Percentiles rank a stretch among this genome's conserved stretches.
Evolutionary conservation across 1,140 invertebrate genomes (phyloP).

Genomic region (Lepidostoma basale): DNA sequence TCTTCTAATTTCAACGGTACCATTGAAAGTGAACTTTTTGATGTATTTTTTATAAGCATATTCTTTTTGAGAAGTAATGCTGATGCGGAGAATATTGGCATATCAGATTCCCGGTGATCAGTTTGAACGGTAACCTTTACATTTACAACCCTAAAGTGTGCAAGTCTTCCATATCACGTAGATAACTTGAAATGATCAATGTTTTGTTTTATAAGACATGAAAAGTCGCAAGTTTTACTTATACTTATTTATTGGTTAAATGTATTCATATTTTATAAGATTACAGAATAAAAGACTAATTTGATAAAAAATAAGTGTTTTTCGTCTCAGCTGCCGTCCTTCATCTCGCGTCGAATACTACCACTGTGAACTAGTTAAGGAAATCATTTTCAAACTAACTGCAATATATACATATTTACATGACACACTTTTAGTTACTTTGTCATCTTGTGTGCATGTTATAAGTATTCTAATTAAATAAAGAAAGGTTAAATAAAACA

Average conservation of each 20-base stretch:
- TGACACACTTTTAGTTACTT: too few species aligned
- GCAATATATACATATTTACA: too few species aligned
- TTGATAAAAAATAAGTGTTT: constrained; percentile 52
- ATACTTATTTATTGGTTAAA: constrained; percentile 47
- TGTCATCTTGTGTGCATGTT: too few species aligned
- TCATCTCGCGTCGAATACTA: constrained; percentile 71
- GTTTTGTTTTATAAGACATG: constrained; percentile 47
- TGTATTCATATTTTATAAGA: constrained; percentile 57
- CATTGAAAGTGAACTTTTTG: constrained; percentile 39
- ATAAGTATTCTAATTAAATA: too few species aligned
- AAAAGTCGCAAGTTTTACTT: constrained; percentile 46
- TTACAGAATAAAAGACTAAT: constrained; percentile 62
- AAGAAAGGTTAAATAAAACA: not conserved
- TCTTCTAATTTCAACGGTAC: constrained; percentile 39
- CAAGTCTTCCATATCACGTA: constrained; percentile 47
- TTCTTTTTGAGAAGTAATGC: constrained; percentile 42
- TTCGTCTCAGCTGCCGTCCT: constrained; percentile 58
- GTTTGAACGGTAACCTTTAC: constrained; percentile 42
- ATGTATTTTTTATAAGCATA: constrained; percentile 47
- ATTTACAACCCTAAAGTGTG: constrained; percentile 45
- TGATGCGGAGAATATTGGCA: constrained; percentile 44
- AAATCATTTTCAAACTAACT: too few species aligned
- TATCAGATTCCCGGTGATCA: constrained; percentile 45
- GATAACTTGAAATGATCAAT: constrained; percentile 44
- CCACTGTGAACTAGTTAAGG: constrained; percentile 64